phyloP scores from a whole-genome alignment of 2,797 vertebrate genomes.

The Pseudochromis fuscus region DNA sequence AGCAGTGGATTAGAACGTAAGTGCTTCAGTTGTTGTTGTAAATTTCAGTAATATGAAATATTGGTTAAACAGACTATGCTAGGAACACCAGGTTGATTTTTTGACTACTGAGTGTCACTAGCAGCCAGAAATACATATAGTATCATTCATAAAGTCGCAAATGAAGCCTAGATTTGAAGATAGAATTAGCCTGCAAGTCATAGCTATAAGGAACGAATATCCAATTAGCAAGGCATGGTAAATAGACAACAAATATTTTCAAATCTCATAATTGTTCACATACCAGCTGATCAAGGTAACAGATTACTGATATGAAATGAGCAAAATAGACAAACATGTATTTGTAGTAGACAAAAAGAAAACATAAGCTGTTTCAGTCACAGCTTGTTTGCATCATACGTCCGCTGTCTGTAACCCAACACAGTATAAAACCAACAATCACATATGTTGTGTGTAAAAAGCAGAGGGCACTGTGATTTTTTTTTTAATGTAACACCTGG shows the following conservation, averaged over 20 bases:
- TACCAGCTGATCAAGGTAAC: background rate
- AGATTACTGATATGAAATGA: background rate
- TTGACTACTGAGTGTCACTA: background rate
- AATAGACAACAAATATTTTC: background rate
- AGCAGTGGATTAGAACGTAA: background rate
- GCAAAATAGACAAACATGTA: too few relatives aligned
- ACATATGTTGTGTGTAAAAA: background rate
- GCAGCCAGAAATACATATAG: background rate
- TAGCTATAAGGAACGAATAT: background rate
- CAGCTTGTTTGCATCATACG: slow-evolving; percentile 5
- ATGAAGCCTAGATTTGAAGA: background rate
- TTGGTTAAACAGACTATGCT: background rate
- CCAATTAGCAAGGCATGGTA: background rate
- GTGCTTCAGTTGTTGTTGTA: background rate
- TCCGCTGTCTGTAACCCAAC: background rate
- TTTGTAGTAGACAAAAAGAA: too few relatives aligned
- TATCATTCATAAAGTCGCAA: background rate
- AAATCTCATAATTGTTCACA: background rate
- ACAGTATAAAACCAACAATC: background rate
- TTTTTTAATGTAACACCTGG: background rate
- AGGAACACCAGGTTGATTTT: background rate
- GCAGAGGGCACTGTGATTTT: background rate
- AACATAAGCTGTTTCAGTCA: background rate
- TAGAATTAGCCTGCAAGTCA: background rate
- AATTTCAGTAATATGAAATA: background rate